Base-by-base conservation (phyloP, 2,888 invertebrate genomes). In the Ligdia adustata region DNA sequence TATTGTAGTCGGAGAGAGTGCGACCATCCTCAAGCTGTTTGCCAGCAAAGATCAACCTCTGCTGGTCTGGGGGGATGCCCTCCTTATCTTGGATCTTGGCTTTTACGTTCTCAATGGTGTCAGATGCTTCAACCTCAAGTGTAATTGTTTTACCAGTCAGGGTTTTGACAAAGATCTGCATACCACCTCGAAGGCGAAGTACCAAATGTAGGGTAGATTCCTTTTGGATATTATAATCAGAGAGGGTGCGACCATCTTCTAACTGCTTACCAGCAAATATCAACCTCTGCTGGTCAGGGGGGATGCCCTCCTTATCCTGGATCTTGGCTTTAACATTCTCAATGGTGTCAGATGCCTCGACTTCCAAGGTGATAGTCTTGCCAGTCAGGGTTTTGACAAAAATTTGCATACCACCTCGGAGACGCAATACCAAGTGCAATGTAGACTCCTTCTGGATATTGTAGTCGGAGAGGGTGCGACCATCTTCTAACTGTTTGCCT, bases 371-470 rank as follows among this genome's bases (percentile, higher is more conserved):
- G 3, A 82, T 82, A 0, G 82, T 82, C 3, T 82, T 82, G 0
- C 82, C 82, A 2, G 82, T 82, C 0, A 82, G 46, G 0, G 82
- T 82, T 11, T 82, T 82, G 0, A 82, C 82, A 7, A 82, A 82
- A 1, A 82, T 82, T 35, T 82, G 81, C 81, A 81, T 82, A 12
- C 82, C 82, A 38, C 82, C 82, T 13, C 82, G 69, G 0, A 85
- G 78, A 69, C 85, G 80, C 0, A 86, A 7, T 0, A 86, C 85
- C 2, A 86, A 28, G 3, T 85, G 85, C 0, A 85, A 70, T 0
- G 85, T 85, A 0, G 84, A 84, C 14, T 85, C 85, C 1, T 85
- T 85, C 3, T 85, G 85, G 3, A 85, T 85, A 6, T 85, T 85
- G 28, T 85, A 85, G 37, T 85, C 85, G 0, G 84, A 84, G 0